Base-by-base conservation (phyloP, 2,113 vertebrate genomes). In the Xyliphius kryptos region DNA sequence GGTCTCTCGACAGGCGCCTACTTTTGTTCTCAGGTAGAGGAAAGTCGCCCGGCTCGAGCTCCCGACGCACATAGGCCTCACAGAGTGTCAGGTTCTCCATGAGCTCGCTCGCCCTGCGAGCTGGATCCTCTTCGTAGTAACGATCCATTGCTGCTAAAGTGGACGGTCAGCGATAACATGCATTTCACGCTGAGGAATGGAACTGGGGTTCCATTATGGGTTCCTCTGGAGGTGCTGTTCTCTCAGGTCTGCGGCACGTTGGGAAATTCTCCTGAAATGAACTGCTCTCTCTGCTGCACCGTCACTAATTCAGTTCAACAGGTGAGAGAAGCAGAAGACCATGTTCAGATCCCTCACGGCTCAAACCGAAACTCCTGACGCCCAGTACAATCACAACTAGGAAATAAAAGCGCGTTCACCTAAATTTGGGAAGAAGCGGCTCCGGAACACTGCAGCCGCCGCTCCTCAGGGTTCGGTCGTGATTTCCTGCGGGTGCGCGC, bases 41-140 rank as follows among this genome's bases (percentile, higher is more conserved):
- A 56, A 89, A 85, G 75, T 89, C 90, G 40, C 83, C 87, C 12
- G 82, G 79, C 74, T 82, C 83, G 49, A 79, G 78, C 53, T 80
- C 80, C 78, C 79, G 49, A 67, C 85, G 80, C 61, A 83, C 84
- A 58, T 81, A 84, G 0, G 82, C 71, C 32, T 88, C 89, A 55
- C 85, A 89, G 21, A 92, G 66, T 12, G 90, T 88, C 57, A 89
- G 86, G 59, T 91, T 91, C 68, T 91, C 89, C 88, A 95, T 87
- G 77, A 91, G 69, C 76, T 86, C 79, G 62, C 85, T 81, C 69
- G 91, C 88, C 17, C 87, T 81, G 72, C 87, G 86, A 57, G 82
- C 85, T 71, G 89, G 69, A 74, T 89, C 87, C 58, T 91, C 90
- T 74, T 85, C 88, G 57, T 87, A 90, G 55, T 87, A 90, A 56